Percentiles rank a stretch among this genome's conserved stretches.
These are phyloP conservation scores for Eriocheir sinensis DNA, from an alignment of 1,140 invertebrate genomes.

Conservation along the genomic window DNA sequence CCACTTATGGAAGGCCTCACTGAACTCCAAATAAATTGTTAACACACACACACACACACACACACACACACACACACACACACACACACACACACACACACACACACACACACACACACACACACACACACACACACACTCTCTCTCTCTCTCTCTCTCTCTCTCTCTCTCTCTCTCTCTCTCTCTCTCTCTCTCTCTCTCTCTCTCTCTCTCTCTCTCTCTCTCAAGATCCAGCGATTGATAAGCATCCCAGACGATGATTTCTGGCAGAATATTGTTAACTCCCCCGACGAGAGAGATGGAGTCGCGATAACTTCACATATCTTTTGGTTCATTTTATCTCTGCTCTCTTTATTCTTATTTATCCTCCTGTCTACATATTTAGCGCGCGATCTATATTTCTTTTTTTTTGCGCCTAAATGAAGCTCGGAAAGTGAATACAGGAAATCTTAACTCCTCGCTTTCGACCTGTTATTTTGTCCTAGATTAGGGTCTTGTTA, in stretches of 20 bases:
- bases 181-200: slow-evolving; percentile 35
- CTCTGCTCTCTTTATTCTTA: background rate
- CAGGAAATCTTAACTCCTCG: background rate
- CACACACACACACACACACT: no score
- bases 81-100: no score
- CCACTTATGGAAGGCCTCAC: no score
- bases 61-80: no score
- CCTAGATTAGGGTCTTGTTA: background rate
- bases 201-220: slow-evolving; percentile 47
- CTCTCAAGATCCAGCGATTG: background rate
- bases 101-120: no score
- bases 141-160: background rate
- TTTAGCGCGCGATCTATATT: background rate
- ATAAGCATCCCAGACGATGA: background rate
- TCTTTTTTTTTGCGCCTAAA: background rate
- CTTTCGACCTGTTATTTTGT: background rate
- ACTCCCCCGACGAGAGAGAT: slow-evolving; percentile 18
- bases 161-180: slow-evolving; percentile 33
- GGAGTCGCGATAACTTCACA: background rate
- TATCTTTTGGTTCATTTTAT: background rate
- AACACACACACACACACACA: no score
- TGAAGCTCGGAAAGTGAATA: background rate
- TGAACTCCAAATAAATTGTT: no score
- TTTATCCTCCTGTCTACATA: background rate
- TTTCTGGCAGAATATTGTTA: slow-evolving; percentile 36